These are phyloP conservation scores for Tenthredo notha DNA, from an alignment of 2,888 invertebrate species.

Conservation along the genomic window DNA sequence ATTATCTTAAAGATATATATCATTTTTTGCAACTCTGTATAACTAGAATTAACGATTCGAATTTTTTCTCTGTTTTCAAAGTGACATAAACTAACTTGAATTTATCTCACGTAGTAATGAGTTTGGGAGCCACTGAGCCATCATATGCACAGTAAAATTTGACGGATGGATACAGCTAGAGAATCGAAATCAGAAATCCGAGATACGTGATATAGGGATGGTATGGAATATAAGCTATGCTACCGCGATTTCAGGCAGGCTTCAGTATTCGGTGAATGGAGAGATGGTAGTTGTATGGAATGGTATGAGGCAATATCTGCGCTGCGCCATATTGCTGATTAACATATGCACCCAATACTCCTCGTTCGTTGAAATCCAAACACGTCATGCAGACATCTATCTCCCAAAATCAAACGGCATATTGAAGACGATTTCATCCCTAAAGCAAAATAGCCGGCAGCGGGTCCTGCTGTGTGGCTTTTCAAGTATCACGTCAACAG, in stretches of 20 bases:
- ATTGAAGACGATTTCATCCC: constrained; percentile 73
- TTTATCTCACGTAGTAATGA: neutral
- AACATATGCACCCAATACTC: constrained; percentile 75
- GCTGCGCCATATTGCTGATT: constrained; percentile 74
- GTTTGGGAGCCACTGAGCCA: constrained; percentile 29
- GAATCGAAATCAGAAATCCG: constrained; percentile 62
- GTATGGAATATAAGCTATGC: constrained; percentile 31
- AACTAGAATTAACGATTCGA: neutral
- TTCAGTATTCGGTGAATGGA: constrained; percentile 27
- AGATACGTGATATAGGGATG: constrained; percentile 58
- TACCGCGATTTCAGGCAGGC: constrained; percentile 34
- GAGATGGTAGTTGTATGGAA: constrained; percentile 6
- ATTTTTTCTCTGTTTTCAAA: neutral
- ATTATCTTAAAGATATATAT: neutral
- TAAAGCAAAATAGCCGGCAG: constrained; percentile 28
- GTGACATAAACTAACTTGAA: neutral
- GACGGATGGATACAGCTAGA: constrained; percentile 56
- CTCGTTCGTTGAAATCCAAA: constrained; percentile 72
- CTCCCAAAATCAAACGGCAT: constrained; percentile 74
- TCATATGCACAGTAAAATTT: constrained; percentile 58
- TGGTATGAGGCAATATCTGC: constrained; percentile 70
- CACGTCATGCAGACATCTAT: constrained; percentile 72
- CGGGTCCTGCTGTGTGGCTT: neutral
- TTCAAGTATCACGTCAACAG: neutral
- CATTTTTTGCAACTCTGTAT: neutral